phyloP scores from a whole-genome alignment of 2,113 vertebrate genomes.

The Melanostigma gelatinosum region DNA sequence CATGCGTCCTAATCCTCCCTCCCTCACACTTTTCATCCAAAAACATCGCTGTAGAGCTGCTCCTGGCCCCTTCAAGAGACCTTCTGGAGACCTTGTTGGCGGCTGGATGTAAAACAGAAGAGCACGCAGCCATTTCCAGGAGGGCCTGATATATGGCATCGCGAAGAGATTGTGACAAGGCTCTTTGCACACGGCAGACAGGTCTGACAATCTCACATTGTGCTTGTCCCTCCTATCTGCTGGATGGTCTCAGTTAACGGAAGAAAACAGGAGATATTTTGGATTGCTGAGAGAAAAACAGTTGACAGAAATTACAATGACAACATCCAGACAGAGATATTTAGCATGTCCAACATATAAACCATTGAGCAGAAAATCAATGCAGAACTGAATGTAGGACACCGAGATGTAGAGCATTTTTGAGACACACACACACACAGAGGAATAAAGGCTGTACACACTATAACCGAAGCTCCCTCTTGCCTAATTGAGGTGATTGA shows the following conservation, averaged over 20 bases:
- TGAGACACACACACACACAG: constrained; percentile 10
- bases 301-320: constrained; percentile 18
- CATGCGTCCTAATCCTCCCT: constrained; percentile 2
- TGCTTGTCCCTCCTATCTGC: constrained; percentile 22
- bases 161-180: constrained; percentile 59
- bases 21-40: constrained; percentile 5
- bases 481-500: constrained; percentile 74
- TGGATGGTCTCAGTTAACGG: constrained; percentile 14
- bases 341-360: constrained; percentile 1
- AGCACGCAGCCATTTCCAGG: constrained; percentile 37
- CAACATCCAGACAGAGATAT: constrained; percentile 18
- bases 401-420: constrained; percentile 9
- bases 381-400: constrained; percentile 29
- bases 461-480: constrained; percentile 42
- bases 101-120: constrained; percentile 3
- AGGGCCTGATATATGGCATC: constrained; percentile 50
- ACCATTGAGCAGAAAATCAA: background rate
- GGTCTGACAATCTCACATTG: constrained; percentile 48
- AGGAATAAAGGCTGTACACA: constrained; percentile 39
- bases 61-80: constrained; percentile 8
- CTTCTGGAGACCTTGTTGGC: constrained; percentile 44
- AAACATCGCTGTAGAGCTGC: background rate
- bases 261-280: constrained; percentile 1
- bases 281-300: constrained; percentile 6
- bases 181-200: constrained; percentile 45